Evolutionary conservation across 2,797 vertebrate genomes (phyloP), one percentile per base, ranked within the genome.

Genomic region (Acrossocheilus fasciatus): DNA sequence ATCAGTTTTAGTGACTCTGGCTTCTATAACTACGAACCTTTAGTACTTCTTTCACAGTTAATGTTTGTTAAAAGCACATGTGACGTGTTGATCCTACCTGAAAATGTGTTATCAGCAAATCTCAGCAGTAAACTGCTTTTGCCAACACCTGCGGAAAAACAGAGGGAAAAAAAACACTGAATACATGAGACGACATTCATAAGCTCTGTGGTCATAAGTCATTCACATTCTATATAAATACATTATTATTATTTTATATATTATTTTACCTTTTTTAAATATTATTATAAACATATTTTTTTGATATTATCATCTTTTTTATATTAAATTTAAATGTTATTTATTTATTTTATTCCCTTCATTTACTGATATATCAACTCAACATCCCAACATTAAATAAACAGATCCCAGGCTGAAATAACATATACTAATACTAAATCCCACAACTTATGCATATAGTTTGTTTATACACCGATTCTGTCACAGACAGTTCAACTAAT

Each of bases 81-180:
- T 43, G 26, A 1, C 2, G 64, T 86, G 9, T 5, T 43, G 39
- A 12, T 94, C 97, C 86, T 92, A 98, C 98, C 98, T 97, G 98
- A 99, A 96, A 99, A 99, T 2, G 98, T 99, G 93, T 99, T 99
- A 95, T 99, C 98, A 94, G 98, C 98, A 92, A 99, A 99, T 89
- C 98, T 97, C 92, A 99, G 95, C 89, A 99, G 96, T 92, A 99
- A 96, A 95, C 98, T 99, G 96, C 98, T 99, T 96, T 99, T 99
- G 91, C 98, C 98, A 88, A 99, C 98, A 95, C 98, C 98, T 99
- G 93, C 45, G 43, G 81, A 91, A 15, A 79, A 34, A 88, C 80
- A 36, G 39, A 57, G 30, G 59, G 4, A 2, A 70, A 69, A 6
- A 2, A 70, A 47, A 62, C 59, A 74, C 7, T 9, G 7, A 36